Percentiles rank a stretch among this genome's conserved stretches.
Conservation (phyloP, 35 echinoderm and acorn worm species). For the Amphiura filiformis region DNA sequence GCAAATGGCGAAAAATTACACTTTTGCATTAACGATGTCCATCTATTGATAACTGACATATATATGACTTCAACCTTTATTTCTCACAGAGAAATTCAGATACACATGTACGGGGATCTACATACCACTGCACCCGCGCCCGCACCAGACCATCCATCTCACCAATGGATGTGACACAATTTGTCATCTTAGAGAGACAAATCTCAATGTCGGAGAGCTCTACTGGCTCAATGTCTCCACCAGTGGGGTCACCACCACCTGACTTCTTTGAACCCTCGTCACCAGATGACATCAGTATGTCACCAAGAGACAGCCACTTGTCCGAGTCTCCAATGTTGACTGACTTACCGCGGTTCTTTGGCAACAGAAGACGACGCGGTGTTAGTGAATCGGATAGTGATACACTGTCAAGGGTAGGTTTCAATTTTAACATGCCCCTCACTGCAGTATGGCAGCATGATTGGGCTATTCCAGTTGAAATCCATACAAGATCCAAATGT, state of each 20-base stretch:
- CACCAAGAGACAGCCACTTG: conserved; percentile 16
- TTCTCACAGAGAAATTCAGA: conserved; percentile 77
- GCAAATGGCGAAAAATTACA: no score
- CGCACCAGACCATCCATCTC: conserved; percentile 84
- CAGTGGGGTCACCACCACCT: background rate
- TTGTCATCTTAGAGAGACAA: conserved; percentile 67
- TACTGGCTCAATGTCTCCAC: conserved; percentile 29
- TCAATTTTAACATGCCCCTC: no score
- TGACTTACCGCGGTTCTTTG: background rate
- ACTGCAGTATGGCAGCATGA: no score
- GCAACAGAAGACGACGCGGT: background rate
- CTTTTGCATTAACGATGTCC: no score
- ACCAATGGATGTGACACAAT: conserved; percentile 82
- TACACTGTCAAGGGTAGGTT: conserved; percentile 43
- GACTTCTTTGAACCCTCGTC: conserved; percentile 34
- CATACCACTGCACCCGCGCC: conserved; percentile 50
- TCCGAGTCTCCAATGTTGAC: background rate
- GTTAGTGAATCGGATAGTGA: conserved; percentile 51
- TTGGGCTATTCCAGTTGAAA: no score
- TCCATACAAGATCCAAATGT: no score
- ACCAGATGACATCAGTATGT: conserved; percentile 77
- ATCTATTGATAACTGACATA: no score
- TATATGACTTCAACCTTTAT: no score
- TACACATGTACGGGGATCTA: conserved; percentile 70
- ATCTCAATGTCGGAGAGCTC: conserved; percentile 67